phyloP scores from a whole-genome alignment of 2,113 vertebrate genomes.

The Brevimyrus niger region DNA sequence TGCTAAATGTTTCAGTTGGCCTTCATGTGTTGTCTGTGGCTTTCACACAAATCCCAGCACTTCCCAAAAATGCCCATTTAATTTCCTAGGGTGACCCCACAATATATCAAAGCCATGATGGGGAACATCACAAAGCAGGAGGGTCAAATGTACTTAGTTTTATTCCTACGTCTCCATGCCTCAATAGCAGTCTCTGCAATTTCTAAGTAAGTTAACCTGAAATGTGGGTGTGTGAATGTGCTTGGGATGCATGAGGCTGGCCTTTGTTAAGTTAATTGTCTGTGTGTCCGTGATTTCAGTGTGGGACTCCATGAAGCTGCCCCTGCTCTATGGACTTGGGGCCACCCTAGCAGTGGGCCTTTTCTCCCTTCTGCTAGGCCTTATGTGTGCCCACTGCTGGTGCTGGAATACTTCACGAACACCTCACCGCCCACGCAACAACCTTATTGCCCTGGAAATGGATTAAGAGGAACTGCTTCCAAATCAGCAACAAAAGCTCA shows the following conservation, averaged over 20 bases:
- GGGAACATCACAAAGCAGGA: not conserved
- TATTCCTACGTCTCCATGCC: not conserved
- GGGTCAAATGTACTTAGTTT: not conserved
- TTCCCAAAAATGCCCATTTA: no score
- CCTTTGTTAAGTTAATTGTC: not conserved
- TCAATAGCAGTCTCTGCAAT: not conserved
- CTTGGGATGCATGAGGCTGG: not conserved
- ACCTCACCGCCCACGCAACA: constrained; percentile 64
- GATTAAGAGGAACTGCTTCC: constrained; percentile 62
- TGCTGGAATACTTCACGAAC: constrained; percentile 77
- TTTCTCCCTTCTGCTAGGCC: constrained; percentile 85
- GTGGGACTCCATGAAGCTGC: constrained; percentile 84
- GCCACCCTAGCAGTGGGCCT: constrained; percentile 74
- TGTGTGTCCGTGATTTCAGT: constrained; percentile 55
- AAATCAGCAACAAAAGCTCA: not conserved
- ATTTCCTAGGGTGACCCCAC: not conserved
- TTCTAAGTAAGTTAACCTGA: not conserved
- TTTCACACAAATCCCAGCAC: not conserved
- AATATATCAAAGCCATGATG: not conserved
- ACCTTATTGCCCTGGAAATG: constrained; percentile 88
- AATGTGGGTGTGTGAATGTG: not conserved
- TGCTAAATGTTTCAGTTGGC: not conserved
- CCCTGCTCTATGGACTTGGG: constrained; percentile 77
- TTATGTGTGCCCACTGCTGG: constrained; percentile 82
- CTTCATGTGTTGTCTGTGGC: not conserved